Base-by-base conservation (phyloP, 2,113 vertebrate species). In the Ariopsis seemanni region DNA sequence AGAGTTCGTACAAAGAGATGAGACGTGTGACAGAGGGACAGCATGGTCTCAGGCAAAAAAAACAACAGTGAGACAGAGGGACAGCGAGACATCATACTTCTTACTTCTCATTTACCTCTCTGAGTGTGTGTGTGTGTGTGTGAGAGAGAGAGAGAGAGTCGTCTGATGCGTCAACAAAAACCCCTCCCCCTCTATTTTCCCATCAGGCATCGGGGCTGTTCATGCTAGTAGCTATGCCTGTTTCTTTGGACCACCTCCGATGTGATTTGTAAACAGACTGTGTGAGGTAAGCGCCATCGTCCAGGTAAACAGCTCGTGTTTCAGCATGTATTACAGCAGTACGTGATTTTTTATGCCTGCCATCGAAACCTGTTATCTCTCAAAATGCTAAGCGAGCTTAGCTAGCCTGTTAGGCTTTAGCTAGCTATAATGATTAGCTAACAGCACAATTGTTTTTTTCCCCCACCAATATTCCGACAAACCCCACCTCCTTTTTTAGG, bases 171-270 rank as follows among this genome's bases (percentile, higher is more conserved):
- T 34, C 71, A 90, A 81, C 67, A 87, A 82, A 89, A 48, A 72
- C 20, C 4, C 7, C 34, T n/a, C 82, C 75, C n/a, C 30, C 57
- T 74, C 18, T 65, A 7, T 22, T 90, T 88, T 88, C 89, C 89
- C 87, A 82, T 90, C 74, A 84, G 72, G 63, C 89, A 72, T 52
- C 5, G 89, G 63, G 63, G 65, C 89, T 34, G 48, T 72, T 65
- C 65, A 65, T 58, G 81, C 81, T 80, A 82, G 84, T 20, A 77
- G 55, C 52, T 55, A 74, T 72, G 80, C 22, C 30, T 58, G 85
- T 71, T 69, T 74, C 22, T 65, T 79, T 85, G 67, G 81, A 58
- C 53, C 55, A 80, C 15, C 63, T 75, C 81, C 62, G 84, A 84
- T 88, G 87, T 74, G 79, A 83, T 63, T 81, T 80, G 81, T 86